phyloP scores from a whole-genome alignment of 1,140 invertebrate genomes.

The Harpegnathos saltator region DNA sequence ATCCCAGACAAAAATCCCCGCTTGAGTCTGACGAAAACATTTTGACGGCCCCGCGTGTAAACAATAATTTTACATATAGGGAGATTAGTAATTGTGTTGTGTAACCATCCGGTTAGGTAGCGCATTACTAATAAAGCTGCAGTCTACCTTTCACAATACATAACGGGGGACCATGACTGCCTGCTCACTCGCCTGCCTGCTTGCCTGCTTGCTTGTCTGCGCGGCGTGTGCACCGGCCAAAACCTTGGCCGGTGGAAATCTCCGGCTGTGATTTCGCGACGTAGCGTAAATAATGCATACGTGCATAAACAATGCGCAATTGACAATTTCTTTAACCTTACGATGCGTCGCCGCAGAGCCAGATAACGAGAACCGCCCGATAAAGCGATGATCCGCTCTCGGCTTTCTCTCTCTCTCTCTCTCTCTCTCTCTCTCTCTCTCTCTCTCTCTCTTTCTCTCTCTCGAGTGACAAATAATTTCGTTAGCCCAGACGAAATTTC shows the following conservation, averaged over 20 bases:
- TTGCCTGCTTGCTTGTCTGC: no score
- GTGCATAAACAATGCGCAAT: background rate
- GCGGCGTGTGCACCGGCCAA: conserved; percentile 33
- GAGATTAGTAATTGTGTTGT: conserved; percentile 70
- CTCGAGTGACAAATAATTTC: background rate
- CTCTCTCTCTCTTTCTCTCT: no score
- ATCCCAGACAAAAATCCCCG: no score
- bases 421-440: no score
- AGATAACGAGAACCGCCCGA: background rate
- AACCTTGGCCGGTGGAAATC: conserved; percentile 61
- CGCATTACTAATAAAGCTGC: conserved; percentile 63
- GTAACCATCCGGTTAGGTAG: conserved; percentile 67
- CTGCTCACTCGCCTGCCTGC: background rate
- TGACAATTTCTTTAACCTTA: background rate
- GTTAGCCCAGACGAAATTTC: no score
- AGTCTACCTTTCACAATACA: conserved; percentile 72
- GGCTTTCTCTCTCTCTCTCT: no score
- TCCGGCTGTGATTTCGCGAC: background rate
- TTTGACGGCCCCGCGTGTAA: background rate
- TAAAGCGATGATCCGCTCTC: no score
- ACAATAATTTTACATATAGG: conserved; percentile 58
- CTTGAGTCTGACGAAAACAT: background rate
- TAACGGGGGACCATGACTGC: conserved; percentile 63
- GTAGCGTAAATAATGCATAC: background rate
- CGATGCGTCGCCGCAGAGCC: background rate